phyloP scores from a whole-genome alignment of 2,797 vertebrate genomes.

The Falco biarmicus region DNA sequence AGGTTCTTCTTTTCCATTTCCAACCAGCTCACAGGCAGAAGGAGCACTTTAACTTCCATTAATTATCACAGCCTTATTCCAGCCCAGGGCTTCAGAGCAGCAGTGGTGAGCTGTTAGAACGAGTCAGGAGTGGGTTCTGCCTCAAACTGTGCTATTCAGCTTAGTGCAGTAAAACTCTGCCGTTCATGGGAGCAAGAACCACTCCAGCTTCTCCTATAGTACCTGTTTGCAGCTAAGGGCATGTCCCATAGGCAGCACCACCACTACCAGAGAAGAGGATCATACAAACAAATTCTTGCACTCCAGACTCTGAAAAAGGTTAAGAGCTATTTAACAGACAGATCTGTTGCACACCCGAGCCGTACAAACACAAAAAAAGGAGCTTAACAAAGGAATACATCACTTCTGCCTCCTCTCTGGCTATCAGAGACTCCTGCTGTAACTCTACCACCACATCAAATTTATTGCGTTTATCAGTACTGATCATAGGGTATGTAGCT shows the following conservation, averaged over 20 bases:
- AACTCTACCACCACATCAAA: neutral
- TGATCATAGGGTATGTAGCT: neutral
- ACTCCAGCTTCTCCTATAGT: neutral
- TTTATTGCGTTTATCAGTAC: neutral
- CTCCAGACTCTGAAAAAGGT: neutral
- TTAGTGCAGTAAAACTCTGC: neutral
- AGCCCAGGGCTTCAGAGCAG: slow-evolving; percentile 4
- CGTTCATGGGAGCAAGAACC: neutral
- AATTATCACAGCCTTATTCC: slow-evolving; percentile 29
- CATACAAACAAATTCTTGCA: neutral
- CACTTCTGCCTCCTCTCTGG: neutral
- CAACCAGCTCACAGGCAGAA: slow-evolving; percentile 55
- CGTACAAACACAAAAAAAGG: neutral
- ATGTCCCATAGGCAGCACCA: neutral
- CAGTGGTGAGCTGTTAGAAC: neutral
- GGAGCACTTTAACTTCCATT: slow-evolving; percentile 36
- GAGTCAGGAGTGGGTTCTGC: neutral
- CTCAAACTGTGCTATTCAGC: neutral
- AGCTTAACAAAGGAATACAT: neutral
- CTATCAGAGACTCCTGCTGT: neutral
- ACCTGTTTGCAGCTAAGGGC: neutral
- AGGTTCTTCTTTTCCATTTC: slow-evolving; percentile 66
- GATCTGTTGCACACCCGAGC: neutral
- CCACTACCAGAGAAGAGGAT: neutral
- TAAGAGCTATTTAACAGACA: neutral